phyloP scores from a whole-genome alignment of 2,888 invertebrate species.

The Bellardia bayeri region DNA sequence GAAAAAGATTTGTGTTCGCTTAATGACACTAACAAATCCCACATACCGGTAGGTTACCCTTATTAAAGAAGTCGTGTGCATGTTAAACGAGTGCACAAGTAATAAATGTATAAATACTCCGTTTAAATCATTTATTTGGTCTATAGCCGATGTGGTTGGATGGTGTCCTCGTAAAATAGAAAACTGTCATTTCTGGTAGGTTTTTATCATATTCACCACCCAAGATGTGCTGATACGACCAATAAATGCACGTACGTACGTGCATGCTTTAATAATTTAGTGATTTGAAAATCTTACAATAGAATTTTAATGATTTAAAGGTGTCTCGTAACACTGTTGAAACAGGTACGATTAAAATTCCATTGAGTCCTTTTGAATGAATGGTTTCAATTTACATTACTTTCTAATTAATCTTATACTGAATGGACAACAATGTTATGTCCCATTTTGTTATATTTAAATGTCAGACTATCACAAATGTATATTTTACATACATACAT shows the following conservation, averaged over 20 bases:
- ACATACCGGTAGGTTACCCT: constrained; percentile 64
- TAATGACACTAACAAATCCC: constrained; percentile 1
- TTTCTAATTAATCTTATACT: too few species aligned
- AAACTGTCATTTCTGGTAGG: constrained; percentile 67
- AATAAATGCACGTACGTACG: constrained; percentile 32
- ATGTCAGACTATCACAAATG: too few species aligned
- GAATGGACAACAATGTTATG: too few species aligned
- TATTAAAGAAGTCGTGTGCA: constrained; percentile 37
- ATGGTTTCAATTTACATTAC: neutral
- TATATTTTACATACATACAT: too few species aligned
- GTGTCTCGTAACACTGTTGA: neutral
- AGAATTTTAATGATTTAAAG: constrained; percentile 16
- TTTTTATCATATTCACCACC: constrained; percentile 62
- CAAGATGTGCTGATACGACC: constrained; percentile 53
- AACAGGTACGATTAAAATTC: constrained; percentile 7
- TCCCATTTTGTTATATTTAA: too few species aligned
- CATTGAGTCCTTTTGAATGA: constrained; percentile 1
- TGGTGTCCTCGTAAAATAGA: constrained; percentile 68
- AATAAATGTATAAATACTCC: constrained; percentile 43
- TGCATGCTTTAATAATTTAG: constrained; percentile 58
- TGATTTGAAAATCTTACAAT: constrained; percentile 40
- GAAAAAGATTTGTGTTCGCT: neutral
- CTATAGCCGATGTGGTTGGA: constrained; percentile 23
- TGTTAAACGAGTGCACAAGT: neutral
- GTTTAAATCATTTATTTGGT: constrained; percentile 67